phyloP scores from a whole-genome alignment of 2,888 invertebrate genomes.

The Lumbricus terrestris region DNA sequence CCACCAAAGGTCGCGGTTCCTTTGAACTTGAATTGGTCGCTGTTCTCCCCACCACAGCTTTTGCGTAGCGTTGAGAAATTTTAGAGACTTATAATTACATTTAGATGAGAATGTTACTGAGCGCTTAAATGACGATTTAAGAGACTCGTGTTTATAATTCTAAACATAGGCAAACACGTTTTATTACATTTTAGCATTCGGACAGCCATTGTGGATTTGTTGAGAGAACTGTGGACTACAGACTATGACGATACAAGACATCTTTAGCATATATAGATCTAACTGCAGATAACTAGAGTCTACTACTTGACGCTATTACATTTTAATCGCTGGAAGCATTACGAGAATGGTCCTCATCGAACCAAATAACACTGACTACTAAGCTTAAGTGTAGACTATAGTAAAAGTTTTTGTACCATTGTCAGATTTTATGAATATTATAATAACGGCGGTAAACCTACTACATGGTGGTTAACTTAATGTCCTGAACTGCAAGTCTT shows the following conservation, averaged over 20 bases:
- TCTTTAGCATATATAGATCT: not conserved
- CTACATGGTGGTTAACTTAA: no score
- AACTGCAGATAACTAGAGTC: no score
- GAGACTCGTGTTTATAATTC: not conserved
- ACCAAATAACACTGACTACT: not conserved
- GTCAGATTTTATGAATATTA: not conserved
- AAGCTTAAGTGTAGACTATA: no score
- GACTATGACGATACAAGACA: not conserved
- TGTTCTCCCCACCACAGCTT: no score
- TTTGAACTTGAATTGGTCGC: no score
- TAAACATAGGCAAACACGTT: not conserved
- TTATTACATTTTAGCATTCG: not conserved
- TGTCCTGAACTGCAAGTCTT: no score
- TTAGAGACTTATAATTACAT: no score
- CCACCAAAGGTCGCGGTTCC: no score
- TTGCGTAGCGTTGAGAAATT: no score
- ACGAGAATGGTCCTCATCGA: not conserved
- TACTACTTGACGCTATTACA: rapidly evolving
- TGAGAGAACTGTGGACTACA: not conserved
- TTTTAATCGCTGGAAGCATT: not conserved
- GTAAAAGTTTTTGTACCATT: not conserved
- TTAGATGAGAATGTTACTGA: not conserved
- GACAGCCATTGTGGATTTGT: not conserved
- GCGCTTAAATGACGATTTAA: not conserved
- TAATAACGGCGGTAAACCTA: no score